Base-by-base conservation (phyloP, 1,140 invertebrate genomes). In the Pseudomyrmex concolor region DNA sequence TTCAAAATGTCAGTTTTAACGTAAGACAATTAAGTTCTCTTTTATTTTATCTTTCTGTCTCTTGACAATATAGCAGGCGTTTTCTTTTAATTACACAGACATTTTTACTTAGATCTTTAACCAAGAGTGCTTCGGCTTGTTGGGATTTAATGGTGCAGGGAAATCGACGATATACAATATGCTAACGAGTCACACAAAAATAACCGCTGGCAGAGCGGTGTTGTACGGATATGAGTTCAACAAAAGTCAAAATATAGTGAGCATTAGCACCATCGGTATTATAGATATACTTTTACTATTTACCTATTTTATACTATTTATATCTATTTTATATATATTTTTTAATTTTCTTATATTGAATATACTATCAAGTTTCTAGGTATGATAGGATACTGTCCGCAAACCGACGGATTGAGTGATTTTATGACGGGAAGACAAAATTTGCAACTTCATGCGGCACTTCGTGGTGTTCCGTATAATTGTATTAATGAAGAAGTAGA, bases 101-200 rank as follows among this genome's bases (percentile, higher is more conserved):
- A 34, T 84, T 54, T n/a, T 43, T 13, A 45, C 15, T 66, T 68
- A 89, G 48, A 95, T 97, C 2, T 93, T 94, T 45, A 91, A 94
- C 51, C 95, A 96, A n/a, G 96, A 98, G 94, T 98, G 97, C 91
- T 98, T 98, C 93, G 98, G 98, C 0, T 93, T 99, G 57, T 94
- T 99, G 57, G 98, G 98, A 51, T 95, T 97, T 8, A 98, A 98
- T 93, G 97, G 97, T 45, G 96, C 97, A 57, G 96, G 95, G 13
- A 97, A 97, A 94, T 97, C 97, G 1, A 97, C 97, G 10, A 97
- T 97, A 8, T 98, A 98, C 91, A 97, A 97, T 92, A 97, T 98
- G 96, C 93, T 98, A 73, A 98, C 97, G 2, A 98, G 98, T 51
- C 96, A 97, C 90, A 93, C 95, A 22, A 89, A 89, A 59, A 92